Evolutionary conservation across 2,888 invertebrate genomes (phyloP), one percentile per base, ranked within the genome.

Genomic region (Stenchaetothrips biformis): DNA sequence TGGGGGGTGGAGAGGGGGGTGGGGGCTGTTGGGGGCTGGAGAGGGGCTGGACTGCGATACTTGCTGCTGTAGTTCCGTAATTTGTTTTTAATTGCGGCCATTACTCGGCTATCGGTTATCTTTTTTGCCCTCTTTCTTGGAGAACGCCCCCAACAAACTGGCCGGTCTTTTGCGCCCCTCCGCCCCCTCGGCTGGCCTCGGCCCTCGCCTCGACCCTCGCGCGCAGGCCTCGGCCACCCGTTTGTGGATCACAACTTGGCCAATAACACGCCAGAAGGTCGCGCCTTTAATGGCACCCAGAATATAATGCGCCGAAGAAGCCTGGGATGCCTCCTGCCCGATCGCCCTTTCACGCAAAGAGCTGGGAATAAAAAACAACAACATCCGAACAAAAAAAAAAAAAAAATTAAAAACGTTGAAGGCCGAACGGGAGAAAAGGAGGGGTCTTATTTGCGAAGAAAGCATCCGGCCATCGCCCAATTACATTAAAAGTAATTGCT

Each of bases 1-100:
- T 49, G 49, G 53, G 9, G 13, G 9, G 53, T 13, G 13, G 59
- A 9, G 59, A 59, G 13, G 13, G 59, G 13, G 18, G 59, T 0
- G 59, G 18, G 13, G 13, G 59, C n/a, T n/a, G n/a, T n/a, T n/a
- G 13, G 18, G 59, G 18, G n/a, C n/a, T n/a, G n/a, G n/a, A n/a
- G n/a, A n/a, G 37, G 37, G 37, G 37, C 37, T 37, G 37, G 37
- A 25, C 67, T 25, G 25, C 67, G 21, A 25, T 74, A 74, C 67
- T 74, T 25, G 67, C 67, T 25, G 21, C 25, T 74, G 25, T 74
- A 74, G 67, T 74, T 74, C 67, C 67, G 67, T 74, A 74, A 74
- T 74, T 74, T 74, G 67, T 74, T 74, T 74, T 74, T 74, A 74
- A 74, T 74, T 74, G 67, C 67, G 67, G 67, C 67, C 67, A 74